Base-by-base conservation (phyloP, 2,888 invertebrate species). In the Thelaira solivaga region DNA sequence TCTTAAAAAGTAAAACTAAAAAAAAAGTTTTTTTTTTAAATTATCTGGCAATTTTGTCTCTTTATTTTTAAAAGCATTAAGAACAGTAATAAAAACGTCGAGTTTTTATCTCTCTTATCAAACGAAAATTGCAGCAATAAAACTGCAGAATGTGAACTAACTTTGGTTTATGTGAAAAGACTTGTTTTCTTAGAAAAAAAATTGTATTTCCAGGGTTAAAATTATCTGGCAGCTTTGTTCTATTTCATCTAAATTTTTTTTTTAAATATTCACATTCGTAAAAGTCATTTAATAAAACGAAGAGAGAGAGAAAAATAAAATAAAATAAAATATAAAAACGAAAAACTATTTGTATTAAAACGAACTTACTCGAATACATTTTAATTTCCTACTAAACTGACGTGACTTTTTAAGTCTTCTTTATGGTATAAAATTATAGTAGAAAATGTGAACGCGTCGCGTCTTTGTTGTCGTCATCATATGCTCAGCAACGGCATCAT, bases 381-480 rank as follows among this genome's bases (percentile, higher is more conserved):
- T 65, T 41, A 61, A 74, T 78, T 74, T 78, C 53, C 78, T 71
- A 78, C 69, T 71, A 74, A 69, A 71, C 61, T 65, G 65, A 74
- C 78, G 69, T 78, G 78, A 78, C 69, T 78, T 78, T 74, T 74
- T 71, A 78, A 71, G 69, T 78, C 74, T 78, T 78, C 74, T 78
- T 65, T 53, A 53, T 71, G 53, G 39, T 55, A 34, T 43, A 67
- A 62, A 34, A 45, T 20, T 20, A 45, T 26, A 62, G 43, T 26
- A 62, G 7, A 72, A 43, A 24, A 20, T 53, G 13, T 36, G 45
- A 72, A 26, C 36, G 62, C 45, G 53, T 72, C 62, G n/a, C n/a
- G n/a, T n/a, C n/a, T n/a, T n/a, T n/a, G 55, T 72, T 49, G 62
- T 36, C 57, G 51, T 51, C 61, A 43, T 61, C 31, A n/a, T n/a